These are phyloP conservation scores for Galagoides demidoff DNA, from an alignment of 2,797 vertebrate genomes.

Conservation along the genomic window DNA sequence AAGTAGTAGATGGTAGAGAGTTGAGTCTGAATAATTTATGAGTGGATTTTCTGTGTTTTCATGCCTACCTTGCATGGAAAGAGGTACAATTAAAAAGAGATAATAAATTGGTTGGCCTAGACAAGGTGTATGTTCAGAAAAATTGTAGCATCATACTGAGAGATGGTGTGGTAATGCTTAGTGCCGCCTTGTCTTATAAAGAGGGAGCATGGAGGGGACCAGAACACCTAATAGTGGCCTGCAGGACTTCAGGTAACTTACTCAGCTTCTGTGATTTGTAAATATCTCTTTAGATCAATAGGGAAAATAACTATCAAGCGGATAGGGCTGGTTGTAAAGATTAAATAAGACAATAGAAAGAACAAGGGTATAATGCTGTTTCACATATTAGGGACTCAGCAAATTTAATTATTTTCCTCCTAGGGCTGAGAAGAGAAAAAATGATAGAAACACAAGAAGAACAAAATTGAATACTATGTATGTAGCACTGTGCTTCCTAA, in stretches of 20 bases:
- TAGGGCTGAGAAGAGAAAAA: not conserved
- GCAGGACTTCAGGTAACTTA: not conserved
- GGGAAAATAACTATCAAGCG: not conserved
- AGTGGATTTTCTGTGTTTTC: not conserved
- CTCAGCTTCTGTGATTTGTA: not conserved
- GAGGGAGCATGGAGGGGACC: not conserved
- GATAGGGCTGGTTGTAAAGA: not conserved
- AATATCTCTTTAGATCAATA: not conserved
- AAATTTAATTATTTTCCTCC: not conserved
- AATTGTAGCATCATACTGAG: not conserved
- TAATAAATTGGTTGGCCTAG: not conserved
- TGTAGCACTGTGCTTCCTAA: not conserved
- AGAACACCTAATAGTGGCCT: not conserved
- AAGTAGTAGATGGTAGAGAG: not conserved
- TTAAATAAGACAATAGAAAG: not conserved
- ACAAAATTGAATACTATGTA: not conserved
- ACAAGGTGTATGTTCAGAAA: not conserved
- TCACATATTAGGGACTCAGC: not conserved
- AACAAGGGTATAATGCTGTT: not conserved
- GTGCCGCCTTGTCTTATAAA: not conserved
- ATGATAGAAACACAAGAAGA: not conserved
- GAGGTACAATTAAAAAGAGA: not conserved
- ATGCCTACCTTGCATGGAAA: not conserved
- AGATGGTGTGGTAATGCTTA: not conserved
- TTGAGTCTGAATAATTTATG: not conserved